phyloP scores from a whole-genome alignment of 1,140 invertebrate species.

The Atta cephalotes region DNA sequence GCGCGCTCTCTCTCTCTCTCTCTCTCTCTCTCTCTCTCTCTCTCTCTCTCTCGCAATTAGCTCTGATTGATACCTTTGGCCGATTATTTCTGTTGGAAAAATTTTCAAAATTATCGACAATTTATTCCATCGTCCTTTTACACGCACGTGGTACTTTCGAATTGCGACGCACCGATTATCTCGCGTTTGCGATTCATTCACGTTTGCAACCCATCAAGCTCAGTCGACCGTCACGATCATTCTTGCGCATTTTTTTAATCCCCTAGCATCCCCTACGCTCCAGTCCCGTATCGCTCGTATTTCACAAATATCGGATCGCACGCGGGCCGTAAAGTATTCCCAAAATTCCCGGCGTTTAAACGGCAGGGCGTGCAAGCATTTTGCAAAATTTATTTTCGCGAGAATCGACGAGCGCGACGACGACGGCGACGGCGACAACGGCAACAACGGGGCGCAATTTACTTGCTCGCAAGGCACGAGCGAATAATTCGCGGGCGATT shows the following conservation, averaged over 20 bases:
- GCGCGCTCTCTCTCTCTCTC: constrained; percentile 14
- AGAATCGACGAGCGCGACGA: not conserved
- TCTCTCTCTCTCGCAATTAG: constrained; percentile 55
- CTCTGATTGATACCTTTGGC: constrained; percentile 42
- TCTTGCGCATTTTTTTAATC: constrained; percentile 48
- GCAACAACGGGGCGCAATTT: not conserved
- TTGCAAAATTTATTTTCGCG: constrained; percentile 70
- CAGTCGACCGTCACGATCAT: constrained; percentile 40
- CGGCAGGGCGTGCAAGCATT: constrained; percentile 35
- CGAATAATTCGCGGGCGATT: constrained; percentile 33
- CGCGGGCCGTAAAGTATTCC: constrained; percentile 70
- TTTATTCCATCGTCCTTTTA: not conserved
- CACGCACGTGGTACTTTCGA: not conserved
- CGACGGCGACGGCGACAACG: not conserved
- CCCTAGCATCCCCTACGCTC: constrained; percentile 5
- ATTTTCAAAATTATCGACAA: not conserved
- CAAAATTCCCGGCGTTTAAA: constrained; percentile 67
- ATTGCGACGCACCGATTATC: constrained; percentile 12
- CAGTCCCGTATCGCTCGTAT: constrained; percentile 68
- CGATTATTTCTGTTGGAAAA: constrained; percentile 26
- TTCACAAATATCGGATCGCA: constrained; percentile 74
- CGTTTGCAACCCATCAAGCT: constrained; percentile 25
- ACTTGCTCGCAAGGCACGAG: constrained; percentile 21
- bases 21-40: constrained; percentile 20
- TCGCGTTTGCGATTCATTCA: not conserved